Conservation (phyloP, 1,140 invertebrate genomes). For the Hycleus cichorii region DNA sequence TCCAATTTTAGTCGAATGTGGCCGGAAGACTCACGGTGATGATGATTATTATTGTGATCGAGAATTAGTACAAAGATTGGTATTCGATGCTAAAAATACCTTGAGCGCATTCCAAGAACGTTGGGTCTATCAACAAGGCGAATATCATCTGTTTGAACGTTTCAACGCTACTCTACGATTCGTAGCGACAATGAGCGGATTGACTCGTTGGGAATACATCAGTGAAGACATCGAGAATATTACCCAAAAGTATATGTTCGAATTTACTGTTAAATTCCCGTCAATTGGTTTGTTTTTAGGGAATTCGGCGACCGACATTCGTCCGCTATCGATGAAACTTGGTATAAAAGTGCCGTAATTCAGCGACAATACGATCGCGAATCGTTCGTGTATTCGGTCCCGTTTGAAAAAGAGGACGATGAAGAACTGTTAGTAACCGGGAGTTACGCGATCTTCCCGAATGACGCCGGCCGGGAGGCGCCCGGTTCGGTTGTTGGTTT, state of each 20-base stretch:
- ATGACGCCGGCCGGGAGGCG: conserved; percentile 66
- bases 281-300: conserved; percentile 39
- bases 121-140: conserved; percentile 39
- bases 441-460: conserved; percentile 77
- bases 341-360: conserved; percentile 86
- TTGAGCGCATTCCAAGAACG: conserved; percentile 57
- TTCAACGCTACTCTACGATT: conserved; percentile 69
- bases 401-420: conserved; percentile 54
- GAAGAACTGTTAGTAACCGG: conserved; percentile 62
- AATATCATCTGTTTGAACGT: conserved; percentile 45
- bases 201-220: conserved; percentile 74
- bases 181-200: conserved; percentile 79
- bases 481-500: conserved; percentile 84
- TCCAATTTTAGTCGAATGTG: conserved; percentile 46
- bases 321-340: conserved; percentile 80
- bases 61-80: conserved; percentile 73
- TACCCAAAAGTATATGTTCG: not conserved
- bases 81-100: conserved; percentile 81
- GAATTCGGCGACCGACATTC: conserved; percentile 73
- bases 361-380: conserved; percentile 70
- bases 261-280: not conserved
- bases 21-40: conserved; percentile 51
- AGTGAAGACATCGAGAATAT: conserved; percentile 15
- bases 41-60: conserved; percentile 78
- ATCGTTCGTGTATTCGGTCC: conserved; percentile 70